Percentiles rank a stretch among this genome's conserved stretches.
These are phyloP conservation scores for Verasper variegatus DNA, from an alignment of 2,113 vertebrate genomes.

Conservation along the genomic window DNA sequence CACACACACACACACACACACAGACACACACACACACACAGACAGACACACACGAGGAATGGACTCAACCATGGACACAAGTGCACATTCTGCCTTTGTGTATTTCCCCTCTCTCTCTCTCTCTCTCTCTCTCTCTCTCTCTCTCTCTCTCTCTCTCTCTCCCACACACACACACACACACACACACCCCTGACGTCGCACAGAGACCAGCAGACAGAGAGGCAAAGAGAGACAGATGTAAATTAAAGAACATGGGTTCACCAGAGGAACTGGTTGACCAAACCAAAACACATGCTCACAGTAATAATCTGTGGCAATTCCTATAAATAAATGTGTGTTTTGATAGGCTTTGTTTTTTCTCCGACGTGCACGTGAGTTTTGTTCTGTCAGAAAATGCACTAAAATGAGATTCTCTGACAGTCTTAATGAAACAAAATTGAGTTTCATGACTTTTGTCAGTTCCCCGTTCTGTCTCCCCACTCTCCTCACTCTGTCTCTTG, in stretches of 20 bases:
- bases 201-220: constrained; percentile 17
- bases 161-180: background rate
- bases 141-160: too few species aligned
- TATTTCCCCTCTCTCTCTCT: background rate
- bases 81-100: constrained; percentile 47
- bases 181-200: background rate
- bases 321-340: constrained; percentile 42
- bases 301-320: constrained; percentile 33
- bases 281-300: constrained; percentile 30
- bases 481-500: constrained; percentile 14
- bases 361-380: background rate
- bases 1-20: constrained; percentile 45
- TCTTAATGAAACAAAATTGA: constrained; percentile 36
- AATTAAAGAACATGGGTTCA: constrained; percentile 45
- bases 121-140: background rate
- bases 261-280: constrained; percentile 35
- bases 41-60: constrained; percentile 13
- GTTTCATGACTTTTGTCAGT: constrained; percentile 33
- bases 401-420: constrained; percentile 28
- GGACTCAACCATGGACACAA: constrained; percentile 46
- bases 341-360: background rate
- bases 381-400: constrained; percentile 5
- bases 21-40: constrained; percentile 25
- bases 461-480: background rate
- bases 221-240: constrained; percentile 5